Conservation (phyloP, 2,113 vertebrate genomes). For the Hiodon alosoides region DNA sequence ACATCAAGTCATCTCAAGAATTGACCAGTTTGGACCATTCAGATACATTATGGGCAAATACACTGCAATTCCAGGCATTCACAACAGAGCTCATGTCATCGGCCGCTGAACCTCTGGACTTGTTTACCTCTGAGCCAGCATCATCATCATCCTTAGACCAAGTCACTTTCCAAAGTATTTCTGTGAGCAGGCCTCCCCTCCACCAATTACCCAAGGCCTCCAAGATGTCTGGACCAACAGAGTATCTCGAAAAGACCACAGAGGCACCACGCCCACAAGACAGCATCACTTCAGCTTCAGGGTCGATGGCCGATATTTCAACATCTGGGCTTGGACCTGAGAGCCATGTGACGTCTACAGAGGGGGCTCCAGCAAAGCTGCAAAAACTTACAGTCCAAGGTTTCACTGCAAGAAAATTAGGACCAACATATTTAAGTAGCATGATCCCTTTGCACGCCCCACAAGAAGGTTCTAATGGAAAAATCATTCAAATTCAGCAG, state of each 20-base stretch:
- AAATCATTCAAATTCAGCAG: too few relatives aligned
- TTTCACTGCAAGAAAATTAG: not conserved
- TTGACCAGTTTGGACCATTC: not conserved
- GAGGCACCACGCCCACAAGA: not conserved
- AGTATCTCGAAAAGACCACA: not conserved
- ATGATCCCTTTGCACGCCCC: too few relatives aligned
- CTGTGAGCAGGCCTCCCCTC: not conserved
- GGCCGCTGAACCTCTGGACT: not conserved
- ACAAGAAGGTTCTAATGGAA: too few relatives aligned
- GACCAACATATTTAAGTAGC: too few relatives aligned
- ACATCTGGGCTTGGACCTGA: not conserved
- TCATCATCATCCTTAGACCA: not conserved
- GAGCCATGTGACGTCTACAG: not conserved
- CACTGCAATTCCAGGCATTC: not conserved
- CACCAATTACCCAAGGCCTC: not conserved
- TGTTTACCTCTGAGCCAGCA: not conserved
- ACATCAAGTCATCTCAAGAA: not conserved
- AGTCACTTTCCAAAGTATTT: not conserved
- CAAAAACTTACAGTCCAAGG: not conserved
- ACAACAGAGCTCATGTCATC: not conserved
- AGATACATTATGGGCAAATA: not conserved
- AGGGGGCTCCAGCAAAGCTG: not conserved
- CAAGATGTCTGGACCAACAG: not conserved
- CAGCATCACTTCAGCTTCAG: not conserved
- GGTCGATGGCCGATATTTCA: not conserved